Conservation (phyloP, 2,797 vertebrate species). For the Gastrophryne carolinensis region DNA sequence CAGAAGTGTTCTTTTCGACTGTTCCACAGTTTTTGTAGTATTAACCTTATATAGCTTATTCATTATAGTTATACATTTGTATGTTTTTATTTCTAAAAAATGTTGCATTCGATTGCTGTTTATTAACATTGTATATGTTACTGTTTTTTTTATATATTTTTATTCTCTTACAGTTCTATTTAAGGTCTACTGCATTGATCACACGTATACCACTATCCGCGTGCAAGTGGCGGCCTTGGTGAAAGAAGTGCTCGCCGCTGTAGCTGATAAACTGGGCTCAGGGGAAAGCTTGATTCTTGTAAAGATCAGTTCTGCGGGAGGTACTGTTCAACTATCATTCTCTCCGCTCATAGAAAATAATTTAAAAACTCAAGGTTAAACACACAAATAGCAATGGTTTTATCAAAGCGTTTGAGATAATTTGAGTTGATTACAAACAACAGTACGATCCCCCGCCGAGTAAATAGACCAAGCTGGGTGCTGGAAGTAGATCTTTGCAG, state of each 20-base stretch:
- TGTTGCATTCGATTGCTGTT: too few relatives aligned
- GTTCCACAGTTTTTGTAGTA: too few relatives aligned
- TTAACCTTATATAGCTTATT: too few relatives aligned
- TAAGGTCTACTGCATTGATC: constrained; percentile 95
- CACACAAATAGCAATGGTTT: constrained; percentile 48
- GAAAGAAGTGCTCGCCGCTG: constrained; percentile 85
- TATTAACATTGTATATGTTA: neutral
- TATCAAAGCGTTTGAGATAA: constrained; percentile 50
- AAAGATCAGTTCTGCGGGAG: constrained; percentile 93
- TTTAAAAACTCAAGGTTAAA: constrained; percentile 47
- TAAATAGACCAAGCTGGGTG: constrained; percentile 53
- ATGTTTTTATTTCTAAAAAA: too few relatives aligned
- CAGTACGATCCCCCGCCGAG: constrained; percentile 45
- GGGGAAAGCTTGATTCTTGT: constrained; percentile 88
- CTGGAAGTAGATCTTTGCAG: constrained; percentile 32
- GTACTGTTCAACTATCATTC: constrained; percentile 69
- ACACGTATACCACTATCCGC: constrained; percentile 95
- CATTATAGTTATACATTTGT: too few relatives aligned
- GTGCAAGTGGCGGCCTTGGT: constrained; percentile 85
- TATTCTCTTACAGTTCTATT: constrained; percentile 79
- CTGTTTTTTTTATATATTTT: neutral
- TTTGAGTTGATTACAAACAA: constrained; percentile 54
- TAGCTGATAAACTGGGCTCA: constrained; percentile 92
- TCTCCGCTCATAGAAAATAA: constrained; percentile 26
- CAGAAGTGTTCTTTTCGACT: too few relatives aligned